Base-by-base conservation (phyloP, 2,888 invertebrate species). In the Ophion slaviceki region DNA sequence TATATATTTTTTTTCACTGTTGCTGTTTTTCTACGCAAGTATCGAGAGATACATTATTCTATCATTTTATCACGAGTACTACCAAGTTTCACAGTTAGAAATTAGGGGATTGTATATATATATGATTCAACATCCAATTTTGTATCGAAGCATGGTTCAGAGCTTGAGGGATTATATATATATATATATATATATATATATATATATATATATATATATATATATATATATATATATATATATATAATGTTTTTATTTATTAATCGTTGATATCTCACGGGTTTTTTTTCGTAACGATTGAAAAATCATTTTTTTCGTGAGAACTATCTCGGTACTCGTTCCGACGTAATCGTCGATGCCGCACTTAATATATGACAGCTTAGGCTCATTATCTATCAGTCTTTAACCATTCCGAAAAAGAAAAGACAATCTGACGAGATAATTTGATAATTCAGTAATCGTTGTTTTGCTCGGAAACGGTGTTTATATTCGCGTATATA, bases 351-450 rank as follows among this genome's bases (percentile, higher is more conserved):
- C 32, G 40, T 68, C n/a, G 59, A 74, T 74, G 68, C 70, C 66
- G 53, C 80, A 62, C 57, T 81, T 72, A n/a, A 14, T 53, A 64
- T 62, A 71, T 75, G 47, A 61, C 80, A 81, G 67, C 84, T 86
- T 87, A 88, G 88, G 85, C 86, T 89, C 86, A 85, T 88, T 88
- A 81, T 88, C 88, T 84, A 88, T 91, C 91, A 90, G 91, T 91
- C 90, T 90, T 90, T 88, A 86, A 82, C 85, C 86, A 83, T 86
- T 87, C 61, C 61, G 86, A 88, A 87, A 79, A 70, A 77, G 72
- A 81, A 74, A 71, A 57, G 59, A 79, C 2, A 82, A 75, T 75
- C 53, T 45, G 47, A 71, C 24, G 78, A 74, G 32, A 82, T 62
- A n/a, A 71, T 68, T 75, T 61, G 40, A 17, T 32, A 67, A 82